These are phyloP conservation scores for Lophochroa leadbeateri DNA, from an alignment of 2,113 vertebrate species.

Conservation along the genomic window DNA sequence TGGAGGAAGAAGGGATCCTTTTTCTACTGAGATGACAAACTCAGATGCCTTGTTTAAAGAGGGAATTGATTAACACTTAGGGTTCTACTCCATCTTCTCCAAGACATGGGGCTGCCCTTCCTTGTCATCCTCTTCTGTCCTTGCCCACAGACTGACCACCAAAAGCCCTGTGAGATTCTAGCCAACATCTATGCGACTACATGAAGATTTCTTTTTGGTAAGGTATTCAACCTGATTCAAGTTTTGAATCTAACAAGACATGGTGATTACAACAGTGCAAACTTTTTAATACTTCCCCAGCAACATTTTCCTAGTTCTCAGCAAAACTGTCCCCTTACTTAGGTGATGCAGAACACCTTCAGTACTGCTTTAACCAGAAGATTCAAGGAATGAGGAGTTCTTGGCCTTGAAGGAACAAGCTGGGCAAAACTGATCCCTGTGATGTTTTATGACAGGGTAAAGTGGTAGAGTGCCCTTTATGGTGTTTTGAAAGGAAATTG, in stretches of 20 bases:
- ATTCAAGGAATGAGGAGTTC: too few relatives aligned
- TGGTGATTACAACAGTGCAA: too few relatives aligned
- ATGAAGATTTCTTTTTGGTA: not conserved
- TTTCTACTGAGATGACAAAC: not conserved
- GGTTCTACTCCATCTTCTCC: not conserved
- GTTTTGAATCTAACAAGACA: too few relatives aligned
- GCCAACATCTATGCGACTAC: not conserved
- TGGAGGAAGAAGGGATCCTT: not conserved
- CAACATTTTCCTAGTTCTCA: too few relatives aligned
- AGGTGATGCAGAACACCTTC: too few relatives aligned
- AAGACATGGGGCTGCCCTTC: not conserved
- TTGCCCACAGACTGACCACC: not conserved
- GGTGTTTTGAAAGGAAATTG: slow-evolving; percentile 35
- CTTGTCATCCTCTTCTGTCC: not conserved
- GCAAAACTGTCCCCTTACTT: too few relatives aligned
- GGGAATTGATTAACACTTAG: not conserved
- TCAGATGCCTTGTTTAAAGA: not conserved
- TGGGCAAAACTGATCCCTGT: not conserved
- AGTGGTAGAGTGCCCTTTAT: slow-evolving; percentile 18
- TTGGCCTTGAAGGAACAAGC: too few relatives aligned
- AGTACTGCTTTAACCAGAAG: too few relatives aligned
- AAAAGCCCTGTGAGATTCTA: not conserved
- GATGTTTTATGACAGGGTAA: not conserved
- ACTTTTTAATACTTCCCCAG: too few relatives aligned
- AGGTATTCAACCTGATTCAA: too few relatives aligned